Evolutionary conservation across 2,888 invertebrate species (phyloP), one percentile per base, ranked within the genome.

Genomic region (Meiosimyza decipiens): DNA sequence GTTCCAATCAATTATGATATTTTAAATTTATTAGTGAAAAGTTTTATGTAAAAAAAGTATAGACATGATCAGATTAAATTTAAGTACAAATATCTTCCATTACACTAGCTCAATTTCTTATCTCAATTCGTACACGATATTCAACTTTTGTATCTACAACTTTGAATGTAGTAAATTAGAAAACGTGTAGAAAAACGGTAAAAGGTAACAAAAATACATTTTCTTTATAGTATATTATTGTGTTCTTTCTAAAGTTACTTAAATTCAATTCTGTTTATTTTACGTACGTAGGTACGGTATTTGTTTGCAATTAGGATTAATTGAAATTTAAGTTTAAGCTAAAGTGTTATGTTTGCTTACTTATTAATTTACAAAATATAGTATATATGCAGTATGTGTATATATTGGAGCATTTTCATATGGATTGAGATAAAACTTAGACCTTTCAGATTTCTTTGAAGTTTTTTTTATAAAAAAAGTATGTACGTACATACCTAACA

Each of bases 181-280:
- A 28, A 16, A n/a, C 55, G 55, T 55, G 55, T 55, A 55, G n/a
- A 55, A 55, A 40, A 55, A 55, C n/a, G 16, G 13, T 55, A 18
- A 11, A 16, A 18, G 22, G 55, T 55, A 55, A 55, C 55, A 55
- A 55, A 55, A 55, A 55, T 55, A 55, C 55, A 55, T 18, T 40
- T 40, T 55, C 55, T 55, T n/a, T 22, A 55, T 16, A 55, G 40
- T 40, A 11, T 18, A 55, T 55, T 55, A 16, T 18, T 18, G 15
- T 55, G 9, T 11, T 22, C 4, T n/a, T 15, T 54, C 4, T 28
- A 4, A 28, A 28, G 28, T 28, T 28, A 28, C 28, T 7, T 22
- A 5, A 16, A 5, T 55, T 55, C 16, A 22, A 18, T 54, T 55
- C 3, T 28, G 3, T 3, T 28, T 28, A 28, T 28, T 28, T 28